Evolutionary conservation across 2,888 invertebrate genomes (phyloP).

Genomic region (Machimus rusticus): DNA sequence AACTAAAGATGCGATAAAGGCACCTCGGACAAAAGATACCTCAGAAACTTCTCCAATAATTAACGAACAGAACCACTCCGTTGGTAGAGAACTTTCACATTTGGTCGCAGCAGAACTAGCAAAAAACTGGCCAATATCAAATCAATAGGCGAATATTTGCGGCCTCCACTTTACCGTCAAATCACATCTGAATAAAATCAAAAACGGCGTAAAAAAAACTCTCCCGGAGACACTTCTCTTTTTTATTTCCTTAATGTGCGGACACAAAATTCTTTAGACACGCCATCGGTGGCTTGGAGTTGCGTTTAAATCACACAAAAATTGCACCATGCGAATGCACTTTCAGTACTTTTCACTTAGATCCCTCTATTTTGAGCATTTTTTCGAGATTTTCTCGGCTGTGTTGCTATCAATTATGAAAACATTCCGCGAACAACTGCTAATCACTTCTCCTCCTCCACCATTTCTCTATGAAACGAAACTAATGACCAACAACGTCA

Average conservation of each 20-base stretch:
- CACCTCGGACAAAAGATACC: neutral
- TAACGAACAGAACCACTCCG: neutral
- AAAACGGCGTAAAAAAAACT: neutral
- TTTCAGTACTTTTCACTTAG: neutral
- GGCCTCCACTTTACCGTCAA: slow-evolving; percentile 12
- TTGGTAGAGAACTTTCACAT: slow-evolving; percentile 24
- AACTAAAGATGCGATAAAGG: neutral
- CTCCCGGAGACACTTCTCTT: neutral
- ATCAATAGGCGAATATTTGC: neutral
- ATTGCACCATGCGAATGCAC: neutral
- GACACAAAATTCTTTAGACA: neutral
- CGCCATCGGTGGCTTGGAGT: neutral
- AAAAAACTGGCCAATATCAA: neutral
- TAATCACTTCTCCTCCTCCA: slow-evolving; percentile 3
- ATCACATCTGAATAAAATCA: neutral
- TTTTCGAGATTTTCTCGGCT: neutral
- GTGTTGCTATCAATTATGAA: neutral
- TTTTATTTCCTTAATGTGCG: neutral
- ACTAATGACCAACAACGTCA: slow-evolving; percentile 16
- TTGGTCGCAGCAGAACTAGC: neutral
- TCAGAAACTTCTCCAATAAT: neutral
- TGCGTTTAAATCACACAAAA: neutral
- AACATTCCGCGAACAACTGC: slow-evolving; percentile 8
- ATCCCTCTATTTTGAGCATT: neutral
- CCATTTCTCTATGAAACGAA: slow-evolving; percentile 31